phyloP scores from a whole-genome alignment of 53 echinoderm and acorn worm genomes.

The Echinometra lucunter region DNA sequence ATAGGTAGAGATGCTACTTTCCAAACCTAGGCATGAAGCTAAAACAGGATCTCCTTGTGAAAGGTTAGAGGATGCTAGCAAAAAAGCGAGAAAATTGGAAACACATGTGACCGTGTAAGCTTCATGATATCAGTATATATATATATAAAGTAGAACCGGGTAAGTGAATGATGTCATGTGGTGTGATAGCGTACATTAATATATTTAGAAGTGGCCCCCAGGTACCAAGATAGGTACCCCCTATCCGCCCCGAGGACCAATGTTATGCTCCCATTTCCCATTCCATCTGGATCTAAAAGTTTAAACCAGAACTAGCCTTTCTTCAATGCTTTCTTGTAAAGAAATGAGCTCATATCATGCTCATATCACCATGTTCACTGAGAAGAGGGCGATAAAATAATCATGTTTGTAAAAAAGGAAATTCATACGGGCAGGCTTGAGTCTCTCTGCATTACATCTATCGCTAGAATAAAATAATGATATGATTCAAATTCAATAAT shows the following conservation, averaged over 20 bases:
- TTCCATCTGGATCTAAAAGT: neutral
- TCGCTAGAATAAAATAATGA: too few species aligned
- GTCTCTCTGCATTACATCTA: too few species aligned
- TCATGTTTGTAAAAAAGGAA: too few species aligned
- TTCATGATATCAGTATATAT: neutral
- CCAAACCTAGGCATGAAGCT: slow-evolving; percentile 21
- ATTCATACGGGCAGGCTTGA: too few species aligned
- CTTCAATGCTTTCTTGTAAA: neutral
- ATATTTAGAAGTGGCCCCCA: neutral
- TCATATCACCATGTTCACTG: neutral
- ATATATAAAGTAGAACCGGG: neutral
- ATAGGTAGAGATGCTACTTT: neutral
- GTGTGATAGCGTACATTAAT: neutral
- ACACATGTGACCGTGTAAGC: slow-evolving; percentile 15
- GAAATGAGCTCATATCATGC: too few species aligned
- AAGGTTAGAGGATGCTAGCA: slow-evolving; percentile 45
- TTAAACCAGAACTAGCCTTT: neutral
- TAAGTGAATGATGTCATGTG: neutral
- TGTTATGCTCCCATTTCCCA: neutral
- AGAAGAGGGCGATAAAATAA: neutral
- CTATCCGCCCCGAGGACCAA: neutral
- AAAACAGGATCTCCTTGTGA: slow-evolving; percentile 38
- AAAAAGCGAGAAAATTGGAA: slow-evolving; percentile 8
- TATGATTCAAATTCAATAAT: neutral
- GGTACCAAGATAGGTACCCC: neutral